phyloP scores from a whole-genome alignment of 2,797 vertebrate species.

The Peromyscus melanophrys region DNA sequence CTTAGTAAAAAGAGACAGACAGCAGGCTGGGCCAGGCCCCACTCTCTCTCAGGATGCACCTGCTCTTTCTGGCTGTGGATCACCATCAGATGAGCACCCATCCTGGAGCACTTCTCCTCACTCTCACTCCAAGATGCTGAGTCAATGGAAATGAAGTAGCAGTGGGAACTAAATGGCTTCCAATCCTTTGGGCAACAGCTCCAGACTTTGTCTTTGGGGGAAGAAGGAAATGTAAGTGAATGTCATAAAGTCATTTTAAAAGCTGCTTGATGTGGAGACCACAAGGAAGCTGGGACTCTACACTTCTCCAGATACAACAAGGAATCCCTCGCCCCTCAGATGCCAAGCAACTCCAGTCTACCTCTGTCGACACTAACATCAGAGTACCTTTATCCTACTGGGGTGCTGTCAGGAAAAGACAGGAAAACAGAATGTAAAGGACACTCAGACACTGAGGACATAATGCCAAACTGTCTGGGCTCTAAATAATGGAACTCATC shows the following conservation, averaged over 20 bases:
- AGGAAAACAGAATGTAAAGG: not conserved
- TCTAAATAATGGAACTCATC: not conserved
- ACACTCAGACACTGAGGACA: not conserved
- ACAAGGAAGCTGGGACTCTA: not conserved
- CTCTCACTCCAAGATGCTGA: not conserved
- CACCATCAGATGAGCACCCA: slow-evolving; percentile 72
- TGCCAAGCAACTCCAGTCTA: not conserved
- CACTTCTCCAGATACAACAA: not conserved
- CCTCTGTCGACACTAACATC: not conserved
- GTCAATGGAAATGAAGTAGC: slow-evolving; percentile 60
- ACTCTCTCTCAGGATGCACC: not conserved
- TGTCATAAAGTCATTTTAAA: not conserved
- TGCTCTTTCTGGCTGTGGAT: slow-evolving; percentile 59
- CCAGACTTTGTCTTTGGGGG: slow-evolving; percentile 51
- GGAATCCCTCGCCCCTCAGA: not conserved
- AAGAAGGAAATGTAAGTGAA: not conserved
- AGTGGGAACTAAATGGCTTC: not conserved
- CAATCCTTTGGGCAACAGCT: slow-evolving; percentile 75
- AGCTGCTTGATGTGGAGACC: not conserved
- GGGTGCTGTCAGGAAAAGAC: not conserved
- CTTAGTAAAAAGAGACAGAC: not conserved
- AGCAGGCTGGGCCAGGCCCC: not conserved
- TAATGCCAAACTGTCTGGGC: not conserved
- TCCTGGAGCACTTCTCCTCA: slow-evolving; percentile 10
- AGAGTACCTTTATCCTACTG: not conserved